A percentile compares a stretch with the other conserved stretches of the same genome.
phyloP scores from a whole-genome alignment of 2,888 invertebrate species.

The Isotomurus palustris region DNA sequence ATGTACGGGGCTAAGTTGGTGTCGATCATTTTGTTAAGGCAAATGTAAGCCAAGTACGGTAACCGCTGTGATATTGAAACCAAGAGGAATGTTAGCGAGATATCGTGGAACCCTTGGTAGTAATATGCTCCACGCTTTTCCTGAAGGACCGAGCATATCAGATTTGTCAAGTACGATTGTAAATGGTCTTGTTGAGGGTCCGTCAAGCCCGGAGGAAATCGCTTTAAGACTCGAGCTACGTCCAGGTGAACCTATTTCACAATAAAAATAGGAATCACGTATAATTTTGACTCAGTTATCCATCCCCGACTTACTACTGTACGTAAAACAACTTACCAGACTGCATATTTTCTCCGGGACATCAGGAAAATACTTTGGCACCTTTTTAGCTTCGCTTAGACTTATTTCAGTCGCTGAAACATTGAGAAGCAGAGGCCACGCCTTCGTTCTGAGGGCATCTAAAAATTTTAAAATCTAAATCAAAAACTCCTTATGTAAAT shows the following conservation, averaged over 20 bases:
- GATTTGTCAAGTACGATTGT: slow-evolving; percentile 33
- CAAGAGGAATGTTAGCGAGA: slow-evolving; percentile 42
- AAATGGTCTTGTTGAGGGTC: slow-evolving; percentile 44
- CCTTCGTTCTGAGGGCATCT: slow-evolving; percentile 39
- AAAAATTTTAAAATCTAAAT: slow-evolving; percentile 8
- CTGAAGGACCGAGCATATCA: slow-evolving; percentile 40
- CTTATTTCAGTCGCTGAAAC: slow-evolving; percentile 32
- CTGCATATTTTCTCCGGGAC: slow-evolving; percentile 38
- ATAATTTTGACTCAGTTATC: too few relatives aligned
- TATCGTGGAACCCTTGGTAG: slow-evolving; percentile 46
- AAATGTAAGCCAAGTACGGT: slow-evolving; percentile 41
- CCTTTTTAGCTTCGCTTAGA: slow-evolving; percentile 18
- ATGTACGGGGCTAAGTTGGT: slow-evolving; percentile 39
- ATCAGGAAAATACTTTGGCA: slow-evolving; percentile 29
- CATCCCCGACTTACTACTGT: neutral
- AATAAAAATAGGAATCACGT: slow-evolving; percentile 1
- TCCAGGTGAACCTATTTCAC: slow-evolving; percentile 37
- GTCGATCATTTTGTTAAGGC: slow-evolving; percentile 38
- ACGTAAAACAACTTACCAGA: slow-evolving; percentile 23
- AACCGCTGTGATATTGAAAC: slow-evolving; percentile 37
- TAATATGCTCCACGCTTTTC: slow-evolving; percentile 40
- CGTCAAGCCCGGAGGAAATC: slow-evolving; percentile 42
- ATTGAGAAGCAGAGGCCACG: slow-evolving; percentile 39
- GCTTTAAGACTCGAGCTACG: slow-evolving; percentile 41
- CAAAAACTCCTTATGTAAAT: too few relatives aligned